A percentile compares a stretch with the other conserved stretches of the same genome.
phyloP scores from a whole-genome alignment of 2,113 vertebrate genomes.

The Cheilinus undulatus region DNA sequence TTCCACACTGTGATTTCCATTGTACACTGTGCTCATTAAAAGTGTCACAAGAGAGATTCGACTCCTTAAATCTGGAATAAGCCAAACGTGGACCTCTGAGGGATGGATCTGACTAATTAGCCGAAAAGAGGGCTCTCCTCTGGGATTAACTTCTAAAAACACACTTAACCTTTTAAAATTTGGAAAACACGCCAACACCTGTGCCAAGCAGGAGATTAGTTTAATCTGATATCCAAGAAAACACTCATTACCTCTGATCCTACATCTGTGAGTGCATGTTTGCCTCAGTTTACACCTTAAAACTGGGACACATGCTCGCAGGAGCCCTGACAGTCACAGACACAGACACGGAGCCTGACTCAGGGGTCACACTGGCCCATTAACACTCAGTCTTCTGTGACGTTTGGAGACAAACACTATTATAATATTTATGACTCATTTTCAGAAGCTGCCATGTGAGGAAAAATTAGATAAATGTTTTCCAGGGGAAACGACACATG shows the following conservation, averaged over 20 bases:
- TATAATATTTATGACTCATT: slow-evolving; percentile 70
- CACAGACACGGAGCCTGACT: slow-evolving; percentile 1
- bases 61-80: slow-evolving; percentile 41
- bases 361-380: slow-evolving; percentile 34
- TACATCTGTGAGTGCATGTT: background rate
- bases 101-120: slow-evolving; percentile 57
- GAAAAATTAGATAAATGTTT: slow-evolving; percentile 58
- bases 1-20: slow-evolving; percentile 44
- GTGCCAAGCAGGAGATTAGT: slow-evolving; percentile 41
- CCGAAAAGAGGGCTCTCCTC: slow-evolving; percentile 38
- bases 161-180: slow-evolving; percentile 56
- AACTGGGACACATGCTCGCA: background rate
- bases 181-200: slow-evolving; percentile 53
- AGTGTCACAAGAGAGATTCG: slow-evolving; percentile 48
- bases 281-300: background rate
- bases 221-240: slow-evolving; percentile 40
- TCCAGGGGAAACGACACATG: slow-evolving; percentile 9
- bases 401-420: slow-evolving; percentile 57
- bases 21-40: slow-evolving; percentile 58
- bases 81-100: slow-evolving; percentile 38
- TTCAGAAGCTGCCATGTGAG: slow-evolving; percentile 37
- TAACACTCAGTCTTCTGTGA: slow-evolving; percentile 59
- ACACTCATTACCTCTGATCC: slow-evolving; percentile 34
- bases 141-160: slow-evolving; percentile 54
- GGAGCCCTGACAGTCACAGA: too few species aligned